These are phyloP conservation scores for Perca fluviatilis DNA, from an alignment of 2,113 vertebrate genomes.

Conservation along the genomic window DNA sequence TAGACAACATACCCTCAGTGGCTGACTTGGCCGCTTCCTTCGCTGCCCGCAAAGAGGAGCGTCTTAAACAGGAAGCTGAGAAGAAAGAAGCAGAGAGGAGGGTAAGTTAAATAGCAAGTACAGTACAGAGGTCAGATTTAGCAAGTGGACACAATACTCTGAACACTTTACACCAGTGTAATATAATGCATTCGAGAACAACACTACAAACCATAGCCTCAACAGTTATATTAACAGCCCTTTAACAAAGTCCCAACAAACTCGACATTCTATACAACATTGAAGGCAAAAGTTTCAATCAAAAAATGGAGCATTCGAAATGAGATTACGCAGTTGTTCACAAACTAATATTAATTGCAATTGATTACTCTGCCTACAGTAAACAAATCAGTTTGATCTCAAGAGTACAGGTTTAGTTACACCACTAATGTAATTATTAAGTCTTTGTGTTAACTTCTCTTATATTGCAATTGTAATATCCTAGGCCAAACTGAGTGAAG, in stretches of 20 bases:
- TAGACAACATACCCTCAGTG: constrained; percentile 83
- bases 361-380: background rate
- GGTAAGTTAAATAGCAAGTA: constrained; percentile 62
- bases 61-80: constrained; percentile 85
- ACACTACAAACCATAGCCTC: background rate
- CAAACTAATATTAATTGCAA: background rate
- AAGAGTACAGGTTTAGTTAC: background rate
- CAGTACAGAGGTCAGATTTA: background rate
- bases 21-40: constrained; percentile 87
- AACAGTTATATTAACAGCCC: background rate
- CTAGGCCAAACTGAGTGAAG: constrained; percentile 83
- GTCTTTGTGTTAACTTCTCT: background rate
- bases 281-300: background rate
- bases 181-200: background rate
- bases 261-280: background rate
- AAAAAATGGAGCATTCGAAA: background rate
- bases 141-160: background rate
- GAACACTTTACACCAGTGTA: background rate
- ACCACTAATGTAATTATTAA: background rate
- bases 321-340: background rate
- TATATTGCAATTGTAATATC: background rate
- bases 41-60: constrained; percentile 85
- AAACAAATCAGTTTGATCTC: background rate
- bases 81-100: constrained; percentile 88
- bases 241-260: background rate